Evolutionary conservation across 2,888 invertebrate genomes (phyloP), one percentile per base, ranked within the genome.

Genomic region (Ectemnius continuus): DNA sequence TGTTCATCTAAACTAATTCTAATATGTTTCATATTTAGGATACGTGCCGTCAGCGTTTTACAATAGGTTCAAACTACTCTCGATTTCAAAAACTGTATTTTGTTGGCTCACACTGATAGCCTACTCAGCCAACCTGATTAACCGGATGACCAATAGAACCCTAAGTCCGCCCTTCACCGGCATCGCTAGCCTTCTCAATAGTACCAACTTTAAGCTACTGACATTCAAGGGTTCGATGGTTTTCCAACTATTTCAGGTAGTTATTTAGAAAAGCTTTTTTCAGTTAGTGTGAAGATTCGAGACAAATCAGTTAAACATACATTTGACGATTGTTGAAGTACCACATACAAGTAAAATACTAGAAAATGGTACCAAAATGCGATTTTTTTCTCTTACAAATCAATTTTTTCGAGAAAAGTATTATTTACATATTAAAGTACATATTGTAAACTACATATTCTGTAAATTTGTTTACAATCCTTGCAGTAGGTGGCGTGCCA

Each of bases 91-190:
- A 20, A 77, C 67, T 57, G 57, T 82, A 1, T 84, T 84, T 16
- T 73, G 82, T 14, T 84, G 80, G 80, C 18, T 85, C 14, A n/a
- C 82, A 13, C n/a, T 84, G 1, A 65, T 81, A 13, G 72, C 77
- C 2, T 70, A 23, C 23, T 81, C 56, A 81, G 75, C 23, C 78
- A 83, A 0, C 61, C 76, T 85, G 6, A 82, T 84, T 62, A 77
- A 81, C 26, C 75, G 65, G 16, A 81, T 82, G 79, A 68, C 83
- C 0, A 63, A 81, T 64, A 75, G 67, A 58, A 23, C 74, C 14
- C 18, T 66, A 4, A 47, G 48, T 3, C 62, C 73, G 14, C 80
- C 85, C 6, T 85, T 85, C 57, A 28, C 26, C 0, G 66, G 77
- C 58, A 0, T 85, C 1, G 23, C 68, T 0, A 65, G 70, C 14